Base-by-base conservation (phyloP, 2,888 invertebrate species). In the Drosophila mimica region DNA sequence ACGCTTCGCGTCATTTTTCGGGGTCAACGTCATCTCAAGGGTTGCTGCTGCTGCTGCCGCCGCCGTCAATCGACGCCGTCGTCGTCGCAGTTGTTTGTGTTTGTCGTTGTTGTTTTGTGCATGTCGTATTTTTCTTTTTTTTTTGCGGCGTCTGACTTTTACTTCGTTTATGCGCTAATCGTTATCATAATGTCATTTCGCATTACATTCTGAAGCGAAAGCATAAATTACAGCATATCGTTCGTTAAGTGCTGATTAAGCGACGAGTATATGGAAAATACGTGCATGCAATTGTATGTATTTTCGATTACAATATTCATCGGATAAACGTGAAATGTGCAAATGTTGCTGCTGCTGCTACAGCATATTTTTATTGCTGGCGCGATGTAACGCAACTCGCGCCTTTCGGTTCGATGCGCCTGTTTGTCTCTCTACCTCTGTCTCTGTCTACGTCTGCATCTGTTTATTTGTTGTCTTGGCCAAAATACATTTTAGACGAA, bases 1-100 rank as follows among this genome's bases (percentile, higher is more conserved):
- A 87, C 82, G 79, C 74, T 90, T 83, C 81, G 81, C 88, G 79
- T 89, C 76, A 82, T 79, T 91, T 90, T 91, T 91, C 89, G 91
- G 91, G 91, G 91, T 91, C 91, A 91, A 91, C 91, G 91, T 91
- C 91, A 91, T 91, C 86, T 91, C 80, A 87, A 91, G 92, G 92
- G 91, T 91, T 91, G 91, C 85, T 89, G 67, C 69, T 79, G 66
- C 61, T 58, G 56, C 66, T 57, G 56, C 61, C 53, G 61, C 65
- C 58, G 66, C 59, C 68, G 70, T 68, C 81, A 68, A 82, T 70
- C 77, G 54, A n/a, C 52, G 31, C 11, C 53, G 34, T 28, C 56
- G 67, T 36, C 33, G 78, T 64, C 67, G 76, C 74, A 70, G 88
- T 83, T 75, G 85, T 70, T 84, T 82, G 88, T 76, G 71, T 66